phyloP scores from a whole-genome alignment of 2,113 vertebrate genomes.

The Tyto alba region DNA sequence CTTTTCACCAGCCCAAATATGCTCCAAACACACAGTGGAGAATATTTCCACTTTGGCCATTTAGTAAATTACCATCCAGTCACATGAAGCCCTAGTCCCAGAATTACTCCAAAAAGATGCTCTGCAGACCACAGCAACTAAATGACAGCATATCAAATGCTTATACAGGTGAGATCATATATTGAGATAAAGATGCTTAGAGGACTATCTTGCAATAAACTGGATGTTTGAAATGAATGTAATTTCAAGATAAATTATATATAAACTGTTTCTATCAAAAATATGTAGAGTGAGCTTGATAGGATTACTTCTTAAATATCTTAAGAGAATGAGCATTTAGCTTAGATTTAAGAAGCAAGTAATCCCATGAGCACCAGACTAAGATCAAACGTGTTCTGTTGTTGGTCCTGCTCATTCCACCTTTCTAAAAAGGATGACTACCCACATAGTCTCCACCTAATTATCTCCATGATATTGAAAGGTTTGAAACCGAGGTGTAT shows the following conservation, averaged over 20 bases:
- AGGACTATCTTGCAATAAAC: background rate
- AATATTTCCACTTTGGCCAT: background rate
- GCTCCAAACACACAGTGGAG: accelerated
- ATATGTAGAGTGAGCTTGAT: background rate
- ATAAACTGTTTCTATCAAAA: background rate
- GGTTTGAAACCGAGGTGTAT: background rate
- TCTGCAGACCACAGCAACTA: background rate
- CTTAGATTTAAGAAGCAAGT: background rate
- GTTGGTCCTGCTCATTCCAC: background rate
- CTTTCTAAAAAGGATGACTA: background rate
- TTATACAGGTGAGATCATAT: background rate
- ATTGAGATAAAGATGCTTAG: background rate
- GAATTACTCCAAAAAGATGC: background rate
- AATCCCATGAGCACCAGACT: background rate
- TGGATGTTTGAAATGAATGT: background rate
- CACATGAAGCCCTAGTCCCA: background rate
- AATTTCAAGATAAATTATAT: background rate
- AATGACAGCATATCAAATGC: background rate
- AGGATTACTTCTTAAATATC: background rate
- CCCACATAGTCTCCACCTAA: background rate
- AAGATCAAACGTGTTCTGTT: background rate
- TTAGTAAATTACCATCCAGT: background rate
- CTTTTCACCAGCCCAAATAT: background rate
- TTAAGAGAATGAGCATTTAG: background rate
- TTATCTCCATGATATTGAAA: accelerated